These are phyloP conservation scores for Nomada fabriciana DNA, from an alignment of 2,888 invertebrate species.

Conservation along the genomic window DNA sequence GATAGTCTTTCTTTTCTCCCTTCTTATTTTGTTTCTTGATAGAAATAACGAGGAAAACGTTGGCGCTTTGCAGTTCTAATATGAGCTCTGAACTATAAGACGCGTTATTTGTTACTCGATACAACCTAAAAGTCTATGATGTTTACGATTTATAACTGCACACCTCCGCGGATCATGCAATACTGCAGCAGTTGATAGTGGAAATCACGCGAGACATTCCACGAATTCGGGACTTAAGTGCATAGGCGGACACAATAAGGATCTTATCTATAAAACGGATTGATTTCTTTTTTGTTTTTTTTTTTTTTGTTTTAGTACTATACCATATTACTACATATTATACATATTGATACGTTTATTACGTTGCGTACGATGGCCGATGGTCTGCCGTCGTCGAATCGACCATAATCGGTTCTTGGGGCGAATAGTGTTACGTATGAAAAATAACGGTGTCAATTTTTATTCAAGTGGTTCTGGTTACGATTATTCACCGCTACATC, in stretches of 20 bases:
- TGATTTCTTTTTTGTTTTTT: constrained; percentile 69
- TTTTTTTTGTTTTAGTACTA: constrained; percentile 76
- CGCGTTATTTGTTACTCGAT: constrained; percentile 77
- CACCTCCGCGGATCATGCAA: constrained; percentile 73
- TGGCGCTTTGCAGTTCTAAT: constrained; percentile 75
- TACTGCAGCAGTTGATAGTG: constrained; percentile 78
- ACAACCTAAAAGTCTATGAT: constrained; percentile 79
- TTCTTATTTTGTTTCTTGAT: background rate
- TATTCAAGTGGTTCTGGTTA: constrained; percentile 80
- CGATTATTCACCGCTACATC: constrained; percentile 76
- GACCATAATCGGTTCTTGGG: too few species aligned
- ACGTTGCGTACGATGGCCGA: background rate
- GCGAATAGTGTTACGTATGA: constrained; percentile 74
- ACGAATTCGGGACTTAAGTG: constrained; percentile 83
- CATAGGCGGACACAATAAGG: constrained; percentile 78
- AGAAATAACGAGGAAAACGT: constrained; percentile 13
- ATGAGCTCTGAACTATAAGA: constrained; percentile 78
- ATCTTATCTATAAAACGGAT: constrained; percentile 73
- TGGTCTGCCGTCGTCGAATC: constrained; percentile 63
- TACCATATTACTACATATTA: constrained; percentile 72
- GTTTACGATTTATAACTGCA: constrained; percentile 74
- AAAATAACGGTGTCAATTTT: constrained; percentile 73
- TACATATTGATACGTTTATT: constrained; percentile 76
- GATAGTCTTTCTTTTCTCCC: constrained; percentile 20
- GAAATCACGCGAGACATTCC: constrained; percentile 83